phyloP scores from a whole-genome alignment of 2,888 invertebrate species.

The Megalurothrips usitatus region DNA sequence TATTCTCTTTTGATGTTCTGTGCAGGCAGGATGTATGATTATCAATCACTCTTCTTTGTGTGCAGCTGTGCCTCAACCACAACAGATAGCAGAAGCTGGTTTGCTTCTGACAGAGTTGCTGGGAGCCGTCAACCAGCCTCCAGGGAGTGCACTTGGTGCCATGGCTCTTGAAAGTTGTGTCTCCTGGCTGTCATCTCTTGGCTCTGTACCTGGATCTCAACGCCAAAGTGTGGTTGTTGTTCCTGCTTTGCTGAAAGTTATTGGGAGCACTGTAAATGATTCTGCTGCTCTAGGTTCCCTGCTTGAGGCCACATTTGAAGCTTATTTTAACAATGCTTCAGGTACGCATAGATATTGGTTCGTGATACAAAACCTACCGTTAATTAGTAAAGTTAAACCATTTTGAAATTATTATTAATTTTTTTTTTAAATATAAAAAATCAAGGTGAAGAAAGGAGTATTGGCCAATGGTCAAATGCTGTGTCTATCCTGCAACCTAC shows the following conservation, averaged over 20 bases:
- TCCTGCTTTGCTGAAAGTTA: conserved; percentile 49
- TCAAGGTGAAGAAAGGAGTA: conserved; percentile 44
- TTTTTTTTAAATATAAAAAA: neutral
- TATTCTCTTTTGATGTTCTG: neutral
- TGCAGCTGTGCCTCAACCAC: conserved; percentile 42
- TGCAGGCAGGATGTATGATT: neutral
- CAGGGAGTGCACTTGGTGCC: conserved; percentile 44
- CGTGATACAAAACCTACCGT: neutral
- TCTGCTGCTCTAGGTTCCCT: conserved; percentile 50
- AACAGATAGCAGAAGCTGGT: conserved; percentile 50
- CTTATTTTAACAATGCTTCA: conserved; percentile 53
- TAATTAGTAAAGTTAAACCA: conserved; percentile 25
- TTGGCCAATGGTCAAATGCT: conserved; percentile 51
- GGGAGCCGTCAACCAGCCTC: conserved; percentile 47
- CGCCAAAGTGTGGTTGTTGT: conserved; percentile 47
- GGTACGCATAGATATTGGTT: conserved; percentile 29
- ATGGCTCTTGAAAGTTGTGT: conserved; percentile 44
- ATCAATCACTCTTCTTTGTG: neutral
- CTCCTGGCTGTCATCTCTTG: conserved; percentile 50
- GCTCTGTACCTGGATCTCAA: conserved; percentile 41
- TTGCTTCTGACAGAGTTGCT: conserved; percentile 52
- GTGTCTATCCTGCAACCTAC: conserved; percentile 47
- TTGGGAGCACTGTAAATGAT: conserved; percentile 49
- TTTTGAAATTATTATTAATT: conserved; percentile 14
- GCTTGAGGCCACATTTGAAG: conserved; percentile 52